phyloP scores from a whole-genome alignment of 2,797 vertebrate genomes.

The Channallabes apus region DNA sequence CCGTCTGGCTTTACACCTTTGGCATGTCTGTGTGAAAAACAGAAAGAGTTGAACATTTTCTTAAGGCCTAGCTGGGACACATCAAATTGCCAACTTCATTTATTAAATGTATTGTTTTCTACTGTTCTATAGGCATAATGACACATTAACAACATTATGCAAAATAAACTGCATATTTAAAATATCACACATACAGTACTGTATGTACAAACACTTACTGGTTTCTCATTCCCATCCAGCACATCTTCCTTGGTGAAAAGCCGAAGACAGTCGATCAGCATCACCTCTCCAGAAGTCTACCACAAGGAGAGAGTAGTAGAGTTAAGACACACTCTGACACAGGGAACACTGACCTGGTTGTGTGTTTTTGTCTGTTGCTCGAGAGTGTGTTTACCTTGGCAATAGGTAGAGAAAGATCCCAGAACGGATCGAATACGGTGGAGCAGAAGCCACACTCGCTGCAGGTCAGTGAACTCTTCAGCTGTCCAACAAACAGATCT shows the following conservation, averaged over 20 bases:
- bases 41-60: not conserved
- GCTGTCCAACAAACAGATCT: constrained; percentile 95
- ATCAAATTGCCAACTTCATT: not conserved
- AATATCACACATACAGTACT: not conserved
- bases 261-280: constrained; percentile 87
- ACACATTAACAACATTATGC: not conserved
- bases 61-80: not conserved
- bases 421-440: constrained; percentile 94
- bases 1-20: constrained; percentile 86
- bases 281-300: constrained; percentile 85
- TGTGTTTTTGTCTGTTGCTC: constrained; percentile 19
- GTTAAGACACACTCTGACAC: not conserved
- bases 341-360: not conserved
- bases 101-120: not conserved
- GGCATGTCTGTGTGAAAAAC: constrained; percentile 80
- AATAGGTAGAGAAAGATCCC: constrained; percentile 94
- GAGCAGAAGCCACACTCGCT: constrained; percentile 89
- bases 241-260: constrained; percentile 95
- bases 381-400: constrained; percentile 77
- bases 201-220: constrained; percentile 74
- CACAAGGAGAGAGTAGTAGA: constrained; percentile 55
- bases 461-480: constrained; percentile 94
- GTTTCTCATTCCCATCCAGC: constrained; percentile 91
- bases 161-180: not conserved
- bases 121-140: not conserved